Base-by-base conservation (phyloP, 2,888 invertebrate species). In the Xanthia icteritia region DNA sequence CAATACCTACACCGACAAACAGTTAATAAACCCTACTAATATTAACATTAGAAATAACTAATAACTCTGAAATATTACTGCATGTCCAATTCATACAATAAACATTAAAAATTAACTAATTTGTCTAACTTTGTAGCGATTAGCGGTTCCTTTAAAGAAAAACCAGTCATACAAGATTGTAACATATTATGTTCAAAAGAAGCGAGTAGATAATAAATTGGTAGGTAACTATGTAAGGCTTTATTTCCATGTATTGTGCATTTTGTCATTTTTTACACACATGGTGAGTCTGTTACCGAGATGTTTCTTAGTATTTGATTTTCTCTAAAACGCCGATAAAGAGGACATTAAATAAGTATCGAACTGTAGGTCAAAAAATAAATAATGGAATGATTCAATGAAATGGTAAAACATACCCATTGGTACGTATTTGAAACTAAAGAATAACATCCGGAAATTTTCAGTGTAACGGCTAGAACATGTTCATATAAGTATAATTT, bases 121-220 rank as follows among this genome's bases (percentile, higher is more conserved):
- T 86, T 83, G 68, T 86, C 86, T 83, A 76, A 73, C 75, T 83
- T 76, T 71, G 27, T 5, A 61, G 15, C 60, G 77, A 71, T 83
- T 51, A 81, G 86, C 86, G 85, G 84, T 23, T 60, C 56, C 75
- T 85, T 76, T 83, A n/a, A 45, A 67, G 72, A 6, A n/a, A n/a
- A 61, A 68, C 65, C 31, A 23, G 72, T 67, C 31, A 70, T 31
- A 73, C 73, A 39, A 54, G 42, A 48, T 68, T 45, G 3, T 73
- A 65, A 69, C 27, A 79, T 27, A 64, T 61, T 65, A 31, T 70
- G 20, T 51, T 15, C 58, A 27, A 48, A 67, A 79, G 70, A 66
- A 68, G 51, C 71, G 45, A 71, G 58, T 31, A 64, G 6, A 70
- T 75, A 69, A 81, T 51, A 75, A 72, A 74, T 83, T 67, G 71